Base-by-base conservation (phyloP, 2,888 invertebrate genomes). In the Ophioninae sp. region DNA sequence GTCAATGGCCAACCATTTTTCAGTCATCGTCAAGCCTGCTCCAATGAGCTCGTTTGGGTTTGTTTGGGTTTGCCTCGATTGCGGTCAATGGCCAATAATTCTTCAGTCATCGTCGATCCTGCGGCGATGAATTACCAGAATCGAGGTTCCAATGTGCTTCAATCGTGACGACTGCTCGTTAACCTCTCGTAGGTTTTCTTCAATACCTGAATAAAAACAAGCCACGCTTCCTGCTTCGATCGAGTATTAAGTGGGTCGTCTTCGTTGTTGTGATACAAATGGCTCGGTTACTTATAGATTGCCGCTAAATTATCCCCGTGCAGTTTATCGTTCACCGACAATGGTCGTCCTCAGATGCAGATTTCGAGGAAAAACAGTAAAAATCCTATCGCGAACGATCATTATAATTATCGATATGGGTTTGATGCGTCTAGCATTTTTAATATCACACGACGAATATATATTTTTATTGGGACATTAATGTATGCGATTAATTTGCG, bases 41-140 rank as follows among this genome's bases (percentile, higher is more conserved):
- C 20, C 76, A 64, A 79, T 79, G 78, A 79, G 7, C 7, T 22
- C 65, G 17, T 58, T 39, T 6, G 17, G 17, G 20, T 2, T 20
- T 58, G 13, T 67, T 44, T 23, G 20, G 72, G 51, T 41, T 61
- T 23, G 22, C 39, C 68, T 68, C 39, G 17, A 22, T 75, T 51
- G 51, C 65, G 61, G n/a, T 20, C 30, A 7, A n/a, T 75, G 17
- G 37, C 20, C 8, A 58, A 20, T 39, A 7, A 51, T 51, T 13
- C 69, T 80, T 17, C 41, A 64, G 71, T 39, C 51, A 51, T 78
- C 44, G 37, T 72, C 41, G 71, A 76, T 72, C 79, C 79, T 71
- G 51, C 23, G 20, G 37, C 76, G 72, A 79, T 79, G 79, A 79
- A 58, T 79, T 72, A 72, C 39, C 79, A 59, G 71, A 79, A 79